These are phyloP conservation scores for Gorsachius magnificus DNA, from an alignment of 2,797 vertebrate genomes.

Conservation along the genomic window DNA sequence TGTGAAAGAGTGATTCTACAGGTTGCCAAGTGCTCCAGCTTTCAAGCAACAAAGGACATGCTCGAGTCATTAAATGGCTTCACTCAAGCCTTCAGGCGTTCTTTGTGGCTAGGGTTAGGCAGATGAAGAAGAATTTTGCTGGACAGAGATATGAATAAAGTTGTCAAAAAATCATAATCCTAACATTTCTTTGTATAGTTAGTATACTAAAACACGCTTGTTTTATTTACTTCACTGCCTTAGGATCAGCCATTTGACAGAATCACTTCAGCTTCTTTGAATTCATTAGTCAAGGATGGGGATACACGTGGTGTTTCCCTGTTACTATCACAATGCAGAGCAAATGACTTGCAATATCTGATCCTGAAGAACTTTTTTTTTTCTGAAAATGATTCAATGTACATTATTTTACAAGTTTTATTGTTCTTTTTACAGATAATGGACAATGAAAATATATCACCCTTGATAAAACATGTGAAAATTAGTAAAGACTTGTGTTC, in stretches of 20 bases:
- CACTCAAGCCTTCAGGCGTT: background rate
- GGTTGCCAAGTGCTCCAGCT: background rate
- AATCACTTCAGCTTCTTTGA: background rate
- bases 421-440: background rate
- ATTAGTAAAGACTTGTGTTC: background rate
- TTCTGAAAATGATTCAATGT: background rate
- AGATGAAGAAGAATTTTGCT: background rate
- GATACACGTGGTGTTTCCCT: background rate
- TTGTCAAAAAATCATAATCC: background rate
- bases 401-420: background rate
- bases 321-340: background rate
- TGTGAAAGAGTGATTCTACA: background rate
- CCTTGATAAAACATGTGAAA: background rate
- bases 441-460: background rate
- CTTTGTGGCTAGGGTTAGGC: background rate
- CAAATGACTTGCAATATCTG: background rate
- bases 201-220: background rate
- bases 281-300: background rate
- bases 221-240: background rate
- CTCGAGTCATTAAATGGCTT: background rate
- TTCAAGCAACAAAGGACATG: background rate
- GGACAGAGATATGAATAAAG: background rate
- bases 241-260: background rate
- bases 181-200: background rate
- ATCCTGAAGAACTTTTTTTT: background rate